Evolutionary conservation across 2,113 vertebrate genomes (phyloP).

Genomic region (Otus sunia): DNA sequence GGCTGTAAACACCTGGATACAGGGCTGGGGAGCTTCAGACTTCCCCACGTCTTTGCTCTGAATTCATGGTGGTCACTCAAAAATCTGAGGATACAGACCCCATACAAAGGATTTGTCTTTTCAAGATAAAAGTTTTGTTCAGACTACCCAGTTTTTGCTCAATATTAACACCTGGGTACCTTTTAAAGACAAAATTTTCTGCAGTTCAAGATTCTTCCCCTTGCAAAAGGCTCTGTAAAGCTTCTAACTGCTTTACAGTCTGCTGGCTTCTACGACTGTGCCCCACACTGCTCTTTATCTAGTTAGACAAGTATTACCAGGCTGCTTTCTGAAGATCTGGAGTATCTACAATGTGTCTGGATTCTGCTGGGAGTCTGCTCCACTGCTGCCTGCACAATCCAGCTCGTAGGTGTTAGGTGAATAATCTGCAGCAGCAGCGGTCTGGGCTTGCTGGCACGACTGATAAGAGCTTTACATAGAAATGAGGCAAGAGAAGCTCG

Average conservation of each 20-base stretch:
- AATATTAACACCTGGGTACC: neutral
- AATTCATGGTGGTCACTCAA: neutral
- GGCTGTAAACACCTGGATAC: neutral
- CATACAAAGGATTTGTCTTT: neutral
- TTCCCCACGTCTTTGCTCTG: neutral
- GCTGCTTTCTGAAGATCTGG: neutral
- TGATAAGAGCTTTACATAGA: conserved; percentile 1
- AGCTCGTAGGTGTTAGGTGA: neutral
- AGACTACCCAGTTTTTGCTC: neutral
- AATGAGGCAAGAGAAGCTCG: neutral
- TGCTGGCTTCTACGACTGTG: neutral
- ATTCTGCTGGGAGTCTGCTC: neutral
- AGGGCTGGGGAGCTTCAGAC: neutral
- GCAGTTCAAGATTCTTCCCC: neutral
- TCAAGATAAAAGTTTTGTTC: accelerated
- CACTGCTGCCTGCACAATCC: neutral
- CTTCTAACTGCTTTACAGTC: neutral
- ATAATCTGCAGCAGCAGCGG: neutral
- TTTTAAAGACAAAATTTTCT: neutral
- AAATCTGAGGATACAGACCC: neutral
- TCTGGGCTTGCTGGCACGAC: neutral
- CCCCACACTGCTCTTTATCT: neutral
- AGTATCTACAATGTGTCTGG: neutral
- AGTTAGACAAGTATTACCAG: neutral
- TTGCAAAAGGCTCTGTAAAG: neutral